Evolutionary conservation across 2,797 vertebrate species (phyloP).

Genomic region (Lindbergichthys nudifrons): DNA sequence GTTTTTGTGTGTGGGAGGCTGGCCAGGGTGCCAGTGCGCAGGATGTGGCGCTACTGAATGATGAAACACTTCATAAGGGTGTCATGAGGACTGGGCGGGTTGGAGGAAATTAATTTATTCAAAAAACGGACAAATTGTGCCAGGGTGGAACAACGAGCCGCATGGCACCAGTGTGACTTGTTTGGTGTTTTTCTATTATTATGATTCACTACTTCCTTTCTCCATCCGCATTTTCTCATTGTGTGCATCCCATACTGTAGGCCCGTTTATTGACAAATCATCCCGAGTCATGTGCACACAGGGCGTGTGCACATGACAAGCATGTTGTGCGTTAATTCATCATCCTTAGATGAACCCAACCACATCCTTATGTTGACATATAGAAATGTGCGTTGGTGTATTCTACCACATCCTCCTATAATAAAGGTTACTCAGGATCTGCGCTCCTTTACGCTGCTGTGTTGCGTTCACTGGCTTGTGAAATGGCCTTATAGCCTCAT

Average conservation of each 20-base stretch:
- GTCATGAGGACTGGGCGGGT: constrained; percentile 56
- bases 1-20: neutral
- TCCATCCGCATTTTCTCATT: neutral
- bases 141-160: constrained; percentile 26
- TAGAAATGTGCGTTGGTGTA: too few species aligned
- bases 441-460: constrained; percentile 2
- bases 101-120: constrained; percentile 35
- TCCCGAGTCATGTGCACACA: constrained; percentile 19
- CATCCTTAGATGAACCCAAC: neutral
- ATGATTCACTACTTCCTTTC: neutral
- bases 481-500: constrained; percentile 51
- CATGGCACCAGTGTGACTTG: constrained; percentile 17
- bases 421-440: constrained; percentile 46
- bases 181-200: neutral
- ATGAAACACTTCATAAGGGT: constrained; percentile 82
- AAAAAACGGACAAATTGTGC: constrained; percentile 47
- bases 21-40: constrained; percentile 47
- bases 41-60: constrained; percentile 68
- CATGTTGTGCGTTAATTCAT: neutral
- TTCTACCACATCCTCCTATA: neutral
- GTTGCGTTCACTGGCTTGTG: constrained; percentile 49
- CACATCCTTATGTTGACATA: neutral
- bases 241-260: neutral
- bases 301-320: too few species aligned
- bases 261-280: constrained; percentile 13